phyloP scores from a whole-genome alignment of 2,113 vertebrate genomes.

The Lucifuga dentata region DNA sequence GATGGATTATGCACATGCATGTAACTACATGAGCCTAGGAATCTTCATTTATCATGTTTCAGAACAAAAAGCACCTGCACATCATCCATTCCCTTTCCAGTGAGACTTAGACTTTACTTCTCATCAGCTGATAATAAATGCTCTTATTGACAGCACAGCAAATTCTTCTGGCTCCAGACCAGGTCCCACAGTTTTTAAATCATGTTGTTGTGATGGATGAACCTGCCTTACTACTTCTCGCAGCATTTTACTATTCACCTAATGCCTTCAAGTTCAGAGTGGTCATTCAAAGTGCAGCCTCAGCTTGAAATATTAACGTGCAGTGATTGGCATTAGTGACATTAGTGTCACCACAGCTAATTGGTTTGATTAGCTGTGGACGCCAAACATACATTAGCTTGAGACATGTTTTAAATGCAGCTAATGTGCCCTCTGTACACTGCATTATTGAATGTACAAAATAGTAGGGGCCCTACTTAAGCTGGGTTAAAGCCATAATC shows the following conservation, averaged over 20 bases:
- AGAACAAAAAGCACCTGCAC: conserved; percentile 21
- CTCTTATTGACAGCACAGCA: conserved; percentile 46
- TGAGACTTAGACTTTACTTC: conserved; percentile 32
- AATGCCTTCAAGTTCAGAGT: conserved; percentile 29
- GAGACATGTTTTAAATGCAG: conserved; percentile 2
- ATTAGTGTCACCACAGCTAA: conserved; percentile 26
- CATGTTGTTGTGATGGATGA: conserved; percentile 46
- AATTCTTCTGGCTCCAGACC: conserved; percentile 35
- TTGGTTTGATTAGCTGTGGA: conserved; percentile 32
- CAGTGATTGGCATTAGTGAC: conserved; percentile 37
- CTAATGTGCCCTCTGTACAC: neutral
- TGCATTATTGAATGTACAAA: neutral
- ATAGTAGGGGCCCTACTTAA: neutral
- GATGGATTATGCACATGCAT: conserved; percentile 1
- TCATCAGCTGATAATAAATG: conserved; percentile 40
- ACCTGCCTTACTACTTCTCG: conserved; percentile 10
- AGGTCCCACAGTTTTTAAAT: conserved; percentile 32
- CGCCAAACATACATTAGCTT: conserved; percentile 6
- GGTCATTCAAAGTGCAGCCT: conserved; percentile 12
- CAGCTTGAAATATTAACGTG: conserved; percentile 43
- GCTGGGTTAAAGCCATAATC: conserved; percentile 2
- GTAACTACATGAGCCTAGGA: neutral
- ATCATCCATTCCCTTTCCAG: conserved; percentile 38
- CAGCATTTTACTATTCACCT: conserved; percentile 39
- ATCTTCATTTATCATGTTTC: conserved; percentile 24